Evolutionary conservation across 2,113 vertebrate genomes (phyloP), one percentile per base, ranked within the genome.

Genomic region (Cyrtonyx montezumae): DNA sequence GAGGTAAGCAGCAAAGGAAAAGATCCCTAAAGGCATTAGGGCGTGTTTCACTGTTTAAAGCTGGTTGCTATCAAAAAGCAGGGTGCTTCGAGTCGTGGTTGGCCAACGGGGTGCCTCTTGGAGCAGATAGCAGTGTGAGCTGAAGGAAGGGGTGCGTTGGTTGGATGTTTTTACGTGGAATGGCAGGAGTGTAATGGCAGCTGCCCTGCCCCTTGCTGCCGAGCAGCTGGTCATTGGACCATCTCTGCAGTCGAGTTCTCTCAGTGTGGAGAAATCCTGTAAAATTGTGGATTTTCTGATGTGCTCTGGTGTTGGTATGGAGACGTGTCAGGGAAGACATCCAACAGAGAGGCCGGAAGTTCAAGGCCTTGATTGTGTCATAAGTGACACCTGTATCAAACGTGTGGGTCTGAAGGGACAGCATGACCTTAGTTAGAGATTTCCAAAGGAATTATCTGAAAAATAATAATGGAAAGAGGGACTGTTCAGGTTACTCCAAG

Each of bases 1-100:
- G 99, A 99, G 99, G 99, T 99, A 91, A 58, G 18, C 30, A n/a
- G 30, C 30, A 58, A n/a, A n/a, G 30, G n/a, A n/a, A n/a, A n/a
- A 21, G 30, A 45, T 17, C 51, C 26, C 7, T 53, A 28, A 17
- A 28, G 26, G 6, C 17, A 13, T 30, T 30, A 16, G 51, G 26
- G 25, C 2, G 25, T 23, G 48, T 51, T 51, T 56, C 3, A 36
- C 86, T 63, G 9, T 63, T 32, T 13, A 18, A 21, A 68, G 30
- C 13, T 25, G n/a, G 34, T 61, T 48, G 28, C 48, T 78, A 34
- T 34, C 15, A 43, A 30, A n/a, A 23, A 17, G 11, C 13, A n/a
- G 32, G 12, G 7, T 1, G 7, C 11, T 51, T 81, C 46, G 37
- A 61, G 15, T 55, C 11, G 5, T 37, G 48, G 62, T 45, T 43